phyloP scores from a whole-genome alignment of 2,797 vertebrate genomes.

The Myotis vivesi region DNA sequence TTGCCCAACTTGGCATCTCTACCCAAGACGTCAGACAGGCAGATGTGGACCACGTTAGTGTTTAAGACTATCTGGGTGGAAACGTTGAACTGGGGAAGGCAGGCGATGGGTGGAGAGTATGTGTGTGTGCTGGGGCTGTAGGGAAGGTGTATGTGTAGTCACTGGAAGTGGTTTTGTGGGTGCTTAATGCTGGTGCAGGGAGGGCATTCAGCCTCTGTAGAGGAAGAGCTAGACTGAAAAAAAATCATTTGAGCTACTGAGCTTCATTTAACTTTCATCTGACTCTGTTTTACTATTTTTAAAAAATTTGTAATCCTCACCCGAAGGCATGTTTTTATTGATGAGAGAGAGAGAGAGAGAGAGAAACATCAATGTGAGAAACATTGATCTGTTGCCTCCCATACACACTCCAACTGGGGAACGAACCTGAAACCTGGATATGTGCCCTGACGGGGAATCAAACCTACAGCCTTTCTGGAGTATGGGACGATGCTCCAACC shows the following conservation, averaged over 20 bases:
- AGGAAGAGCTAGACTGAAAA: background rate
- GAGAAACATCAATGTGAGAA: background rate
- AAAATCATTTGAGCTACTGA: background rate
- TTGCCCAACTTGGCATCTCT: background rate
- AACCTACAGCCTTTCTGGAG: background rate
- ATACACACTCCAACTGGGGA: background rate
- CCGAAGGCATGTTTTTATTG: background rate
- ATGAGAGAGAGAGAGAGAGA: too few relatives aligned
- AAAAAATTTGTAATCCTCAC: background rate
- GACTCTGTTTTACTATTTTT: background rate
- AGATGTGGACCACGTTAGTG: background rate
- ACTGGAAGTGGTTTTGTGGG: background rate
- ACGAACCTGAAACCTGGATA: background rate
- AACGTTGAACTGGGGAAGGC: background rate
- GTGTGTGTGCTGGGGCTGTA: accelerated
- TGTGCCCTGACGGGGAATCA: background rate
- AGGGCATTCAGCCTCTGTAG: background rate
- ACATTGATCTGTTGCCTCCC: background rate
- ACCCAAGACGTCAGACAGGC: background rate
- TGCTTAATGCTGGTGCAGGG: background rate
- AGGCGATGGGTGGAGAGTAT: background rate
- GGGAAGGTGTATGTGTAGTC: background rate
- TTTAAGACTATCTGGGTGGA: background rate
- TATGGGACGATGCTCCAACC: background rate
- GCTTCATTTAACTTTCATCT: background rate